Conservation (phyloP, 2,888 invertebrate species). For the Zootermopsis nevadensis region DNA sequence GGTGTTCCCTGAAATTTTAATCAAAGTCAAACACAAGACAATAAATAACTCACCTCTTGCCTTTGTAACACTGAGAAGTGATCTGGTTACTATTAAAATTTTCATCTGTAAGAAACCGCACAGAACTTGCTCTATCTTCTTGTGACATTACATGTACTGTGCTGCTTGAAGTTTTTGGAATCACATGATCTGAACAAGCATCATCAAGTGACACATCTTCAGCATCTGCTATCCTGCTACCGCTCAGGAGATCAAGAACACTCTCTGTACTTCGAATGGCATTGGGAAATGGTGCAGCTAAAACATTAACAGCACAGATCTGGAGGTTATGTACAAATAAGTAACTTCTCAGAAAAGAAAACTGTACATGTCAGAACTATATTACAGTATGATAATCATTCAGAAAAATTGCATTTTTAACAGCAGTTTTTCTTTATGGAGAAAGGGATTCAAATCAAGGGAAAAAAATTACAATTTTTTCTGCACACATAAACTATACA, state of each 20-base stretch:
- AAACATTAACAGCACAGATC: too few relatives aligned
- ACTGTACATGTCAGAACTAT: too few relatives aligned
- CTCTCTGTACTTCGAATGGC: constrained; percentile 8
- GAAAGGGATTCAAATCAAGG: too few relatives aligned
- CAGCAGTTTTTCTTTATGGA: too few relatives aligned
- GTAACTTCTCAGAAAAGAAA: too few relatives aligned
- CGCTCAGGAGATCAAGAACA: constrained; percentile 19
- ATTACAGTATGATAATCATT: too few relatives aligned
- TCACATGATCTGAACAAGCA: not conserved
- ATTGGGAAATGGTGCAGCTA: constrained; percentile 12
- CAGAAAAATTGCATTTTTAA: too few relatives aligned
- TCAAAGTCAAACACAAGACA: not conserved
- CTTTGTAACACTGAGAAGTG: not conserved
- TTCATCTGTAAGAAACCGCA: not conserved
- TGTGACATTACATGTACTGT: not conserved
- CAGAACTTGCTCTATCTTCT: not conserved
- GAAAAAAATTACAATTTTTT: too few relatives aligned
- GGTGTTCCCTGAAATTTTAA: not conserved
- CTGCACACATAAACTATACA: too few relatives aligned
- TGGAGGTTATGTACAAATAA: too few relatives aligned
- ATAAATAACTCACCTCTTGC: not conserved
- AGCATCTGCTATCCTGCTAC: not conserved
- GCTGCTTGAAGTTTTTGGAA: not conserved
- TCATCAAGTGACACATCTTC: not conserved
- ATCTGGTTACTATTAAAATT: not conserved